Evolutionary conservation across 2,888 invertebrate genomes (phyloP), one percentile per base, ranked within the genome.

Genomic region (Xestia sexstrigata): DNA sequence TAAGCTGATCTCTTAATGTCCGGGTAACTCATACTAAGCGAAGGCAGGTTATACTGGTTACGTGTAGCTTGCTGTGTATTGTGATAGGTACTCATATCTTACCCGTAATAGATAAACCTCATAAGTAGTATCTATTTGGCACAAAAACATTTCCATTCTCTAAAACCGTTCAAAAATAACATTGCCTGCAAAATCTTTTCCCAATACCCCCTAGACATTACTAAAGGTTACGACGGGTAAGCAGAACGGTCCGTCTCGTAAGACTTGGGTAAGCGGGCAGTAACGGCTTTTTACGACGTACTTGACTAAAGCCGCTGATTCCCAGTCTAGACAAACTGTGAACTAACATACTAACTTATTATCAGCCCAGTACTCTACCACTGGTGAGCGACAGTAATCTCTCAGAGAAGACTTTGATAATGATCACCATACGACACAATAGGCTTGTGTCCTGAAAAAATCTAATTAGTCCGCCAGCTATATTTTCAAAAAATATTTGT

Each of bases 301-400:
- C 49, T 42, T 35, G 42, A 26, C 58, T 23, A 74, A 81, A 78
- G 23, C 8, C 74, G 65, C 78, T 74, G 81, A 78, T 81, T 58
- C 81, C 49, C 42, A 15, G 81, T 78, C 78, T 78, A 78, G 58
- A 81, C 78, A 26, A 62, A 62, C 47, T 52, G 30, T 23, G 30
- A 73, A 17, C 52, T 45, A 52, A 52, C 42, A 52, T 23, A 52
- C 70, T 58, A 49, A 42, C n/a, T 9, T 47, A 42, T 4, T 65
- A 42, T 7, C 17, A 65, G 42, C 8, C 65, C 15, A 58, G 58
- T 58, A 26, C 15, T 58, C 30, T 0, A 17, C 26, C 8, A 60
- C 60, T 8, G 26, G 7, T 1, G 17, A 60, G 30, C 17, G 17
- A 30, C 8, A 60, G 60, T 60, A 8, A 30, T 60, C 3, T 60